Base-by-base conservation (phyloP, 2,113 vertebrate genomes). In the Aythya baeri region DNA sequence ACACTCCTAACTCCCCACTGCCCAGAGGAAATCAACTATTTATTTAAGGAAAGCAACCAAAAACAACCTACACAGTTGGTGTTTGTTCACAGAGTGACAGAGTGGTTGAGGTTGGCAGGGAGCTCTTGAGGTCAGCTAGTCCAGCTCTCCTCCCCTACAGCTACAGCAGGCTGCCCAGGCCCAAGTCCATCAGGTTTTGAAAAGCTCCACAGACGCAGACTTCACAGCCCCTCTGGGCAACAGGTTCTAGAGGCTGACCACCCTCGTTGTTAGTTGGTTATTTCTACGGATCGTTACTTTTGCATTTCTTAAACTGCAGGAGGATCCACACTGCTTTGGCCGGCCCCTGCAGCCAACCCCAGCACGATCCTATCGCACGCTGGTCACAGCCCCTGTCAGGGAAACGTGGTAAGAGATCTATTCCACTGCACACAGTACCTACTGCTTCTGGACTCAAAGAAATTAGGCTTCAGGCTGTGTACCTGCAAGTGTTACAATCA, bases 341-440 rank as follows among this genome's bases (percentile, higher is more conserved):
- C 0, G 2, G 50, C 36, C 67, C 80, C 44, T 86, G 54, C 23
- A 62, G 59, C 55, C 29, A 61, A 88, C 68, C 49, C 32, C 62
- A 86, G 5, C 7, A 11, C 4, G 32, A 61, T 50, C 52, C 52
- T 50, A 5, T 1, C 31, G 70, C 11, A 61, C 4, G 6, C 5
- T 0, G 1, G 15, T 77, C 63, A 57, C 26, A 86, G 71, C 1
- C 44, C 54, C 22, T 46, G 36, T 11, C 63, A 34, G 50, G 50
- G 44, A 80, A 86, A 41, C 16, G 6, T 0, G 1, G 11, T 7
- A 0, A 31, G 0, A 71, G 11, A 63, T 59, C 21, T 66, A 79
- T 27, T 70, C 44, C 50, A 70, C 34, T 4, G 4, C 18, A 29
- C 27, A 36, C 22, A 41, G 9, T 7, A 85, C 3, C 29, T 14